Conservation (phyloP, 1,140 invertebrate genomes). For the Lordiphosa collinella region DNA sequence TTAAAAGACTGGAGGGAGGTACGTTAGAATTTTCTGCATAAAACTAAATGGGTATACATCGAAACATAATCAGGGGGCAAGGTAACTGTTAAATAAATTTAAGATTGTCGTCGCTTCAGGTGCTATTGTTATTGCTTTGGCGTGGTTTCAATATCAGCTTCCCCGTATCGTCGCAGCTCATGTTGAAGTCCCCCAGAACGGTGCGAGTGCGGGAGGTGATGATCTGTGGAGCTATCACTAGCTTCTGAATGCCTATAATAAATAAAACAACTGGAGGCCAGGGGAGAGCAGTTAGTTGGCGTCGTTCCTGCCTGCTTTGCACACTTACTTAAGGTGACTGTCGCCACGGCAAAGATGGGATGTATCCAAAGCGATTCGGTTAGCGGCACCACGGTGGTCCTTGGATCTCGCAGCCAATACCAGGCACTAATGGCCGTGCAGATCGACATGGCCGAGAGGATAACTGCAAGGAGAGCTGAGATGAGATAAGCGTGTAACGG, state of each 20-base stretch:
- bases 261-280: slow-evolving; percentile 89
- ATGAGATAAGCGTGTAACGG: slow-evolving; percentile 9
- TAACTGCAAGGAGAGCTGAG: slow-evolving; percentile 82
- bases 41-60: slow-evolving; percentile 41
- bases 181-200: slow-evolving; percentile 96
- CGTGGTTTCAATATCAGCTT: slow-evolving; percentile 93
- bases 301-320: not conserved
- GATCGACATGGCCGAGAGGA: slow-evolving; percentile 90
- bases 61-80: slow-evolving; percentile 16
- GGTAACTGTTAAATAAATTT: slow-evolving; percentile 16
- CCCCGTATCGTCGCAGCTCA: slow-evolving; percentile 98
- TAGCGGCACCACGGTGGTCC: slow-evolving; percentile 92
- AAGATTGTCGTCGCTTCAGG: slow-evolving; percentile 43
- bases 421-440: slow-evolving; percentile 95
- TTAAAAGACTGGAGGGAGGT: slow-evolving; percentile 6
- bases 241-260: slow-evolving; percentile 94
- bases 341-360: slow-evolving; percentile 96
- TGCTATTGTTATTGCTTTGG: slow-evolving; percentile 81
- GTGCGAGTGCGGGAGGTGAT: slow-evolving; percentile 93
- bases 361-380: slow-evolving; percentile 95
- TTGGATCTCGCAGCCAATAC: slow-evolving; percentile 96
- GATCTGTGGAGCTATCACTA: slow-evolving; percentile 97
- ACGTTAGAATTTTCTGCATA: slow-evolving; percentile 27
- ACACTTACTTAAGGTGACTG: slow-evolving; percentile 87
- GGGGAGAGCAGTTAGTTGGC: slow-evolving; percentile 13